phyloP scores from a whole-genome alignment of 1,140 invertebrate genomes.

The Drosophila sp. region DNA sequence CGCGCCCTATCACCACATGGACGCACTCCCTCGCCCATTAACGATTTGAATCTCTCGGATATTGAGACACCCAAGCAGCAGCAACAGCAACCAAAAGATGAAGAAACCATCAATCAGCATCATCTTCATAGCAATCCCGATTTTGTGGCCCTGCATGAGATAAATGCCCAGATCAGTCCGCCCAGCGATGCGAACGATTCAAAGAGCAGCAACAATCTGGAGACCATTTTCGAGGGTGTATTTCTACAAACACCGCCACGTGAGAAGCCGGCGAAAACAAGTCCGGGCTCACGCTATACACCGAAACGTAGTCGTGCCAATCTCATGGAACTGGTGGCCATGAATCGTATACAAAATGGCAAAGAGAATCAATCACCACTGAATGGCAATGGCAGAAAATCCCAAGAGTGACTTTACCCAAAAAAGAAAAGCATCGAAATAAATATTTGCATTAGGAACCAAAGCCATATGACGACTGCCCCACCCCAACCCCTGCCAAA shows the following conservation, averaged over 20 bases:
- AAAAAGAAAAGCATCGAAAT: background rate
- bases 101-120: constrained; percentile 16
- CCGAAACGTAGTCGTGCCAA: constrained; percentile 61
- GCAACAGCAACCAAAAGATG: constrained; percentile 23
- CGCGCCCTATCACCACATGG: constrained; percentile 70
- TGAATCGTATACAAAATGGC: constrained; percentile 56
- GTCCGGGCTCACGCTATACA: constrained; percentile 43
- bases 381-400: constrained; percentile 6
- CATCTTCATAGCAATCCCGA: constrained; percentile 54
- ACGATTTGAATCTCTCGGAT: constrained; percentile 57
- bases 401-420: constrained; percentile 45
- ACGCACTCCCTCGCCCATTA: constrained; percentile 76
- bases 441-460: constrained; percentile 17
- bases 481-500: background rate
- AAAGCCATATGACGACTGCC: constrained; percentile 40
- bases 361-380: constrained; percentile 69
- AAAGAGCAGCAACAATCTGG: constrained; percentile 55
- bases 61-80: constrained; percentile 54
- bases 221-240: constrained; percentile 79
- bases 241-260: constrained; percentile 77
- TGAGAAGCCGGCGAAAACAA: constrained; percentile 43
- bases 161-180: constrained; percentile 79
- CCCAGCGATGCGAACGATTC: constrained; percentile 60
- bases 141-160: constrained; percentile 74
- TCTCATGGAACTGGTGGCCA: constrained; percentile 69